These are phyloP conservation scores for Labia minor DNA, from an alignment of 2,888 invertebrate genomes.

Conservation along the genomic window DNA sequence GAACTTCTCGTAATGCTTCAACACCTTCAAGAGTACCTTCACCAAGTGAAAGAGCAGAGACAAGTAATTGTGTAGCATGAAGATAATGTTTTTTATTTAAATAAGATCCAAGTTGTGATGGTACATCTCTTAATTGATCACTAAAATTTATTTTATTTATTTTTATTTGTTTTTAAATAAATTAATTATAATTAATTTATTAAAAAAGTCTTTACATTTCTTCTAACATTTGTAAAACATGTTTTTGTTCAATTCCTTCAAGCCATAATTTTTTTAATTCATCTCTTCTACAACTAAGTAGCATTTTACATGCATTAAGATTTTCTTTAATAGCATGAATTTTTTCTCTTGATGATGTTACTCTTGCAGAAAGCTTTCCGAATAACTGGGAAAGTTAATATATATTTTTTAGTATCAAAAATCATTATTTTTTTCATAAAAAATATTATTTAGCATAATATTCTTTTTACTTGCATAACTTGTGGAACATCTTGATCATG, in stretches of 20 bases:
- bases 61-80: conserved; percentile 69
- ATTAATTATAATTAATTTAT: conserved; percentile 15
- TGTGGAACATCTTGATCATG: conserved; percentile 81
- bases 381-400: no score
- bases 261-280: conserved; percentile 89
- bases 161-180: conserved; percentile 17
- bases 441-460: no score
- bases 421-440: neutral
- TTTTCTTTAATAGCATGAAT: conserved; percentile 71
- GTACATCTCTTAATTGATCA: conserved; percentile 63
- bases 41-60: conserved; percentile 55
- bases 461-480: conserved; percentile 54
- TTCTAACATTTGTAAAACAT: conserved; percentile 75
- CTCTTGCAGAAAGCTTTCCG: conserved; percentile 60
- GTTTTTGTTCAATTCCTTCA: conserved; percentile 91
- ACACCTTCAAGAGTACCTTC: conserved; percentile 67
- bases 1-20: conserved; percentile 71
- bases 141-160: conserved; percentile 38
- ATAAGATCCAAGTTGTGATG: conserved; percentile 52
- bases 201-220: conserved; percentile 79
- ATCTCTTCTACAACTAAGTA: conserved; percentile 81
- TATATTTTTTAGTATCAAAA: no score
- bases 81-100: conserved; percentile 67
- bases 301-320: conserved; percentile 67
- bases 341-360: conserved; percentile 64